Base-by-base conservation (phyloP, 2,113 vertebrate species). In the Nannospalax galili region DNA sequence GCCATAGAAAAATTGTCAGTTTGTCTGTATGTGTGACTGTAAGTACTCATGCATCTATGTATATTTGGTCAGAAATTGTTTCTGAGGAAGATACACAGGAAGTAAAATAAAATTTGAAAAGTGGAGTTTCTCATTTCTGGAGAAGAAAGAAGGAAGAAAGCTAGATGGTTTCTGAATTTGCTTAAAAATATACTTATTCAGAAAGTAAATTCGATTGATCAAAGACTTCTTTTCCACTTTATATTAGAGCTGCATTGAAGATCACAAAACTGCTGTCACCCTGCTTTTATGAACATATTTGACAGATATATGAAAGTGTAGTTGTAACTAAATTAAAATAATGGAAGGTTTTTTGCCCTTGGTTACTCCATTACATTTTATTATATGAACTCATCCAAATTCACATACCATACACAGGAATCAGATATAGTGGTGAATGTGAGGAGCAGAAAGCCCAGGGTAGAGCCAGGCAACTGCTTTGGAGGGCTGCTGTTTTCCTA, bases 401-500 rank as follows among this genome's bases (percentile, higher is more conserved):
- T 42, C 86, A 82, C 96, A 96, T 96, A 96, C 98, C 96, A 92
- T 97, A 96, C 70, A 95, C 58, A 98, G 95, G 98, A 98, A 92
- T 97, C 97, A 97, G 97, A 95, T 84, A 92, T 95, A 96, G 75
- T 96, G 97, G 95, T 97, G 97, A 98, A 97, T 56, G 84, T 81
- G 95, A 93, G 69, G 92, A 97, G 92, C 95, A 90, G 32, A 2
- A 95, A 86, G 95, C 95, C 72, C 74, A 88, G 96, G 97, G 94
- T 3, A 42, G 86, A 97, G 94, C 97, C 90, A 94, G 95, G 93
- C 92, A 88, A 96, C 95, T 88, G 75, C 97, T 98, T 96, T 91
- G 16, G 45, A 97, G 96, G 95, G 96, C 97, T 98, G 97, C 98
- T 98, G 98, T 92, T 98, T 98, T 98, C 98, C 97, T 97, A 98